These are phyloP conservation scores for Drosophila putrida DNA, from an alignment of 2,888 invertebrate genomes.

Conservation along the genomic window DNA sequence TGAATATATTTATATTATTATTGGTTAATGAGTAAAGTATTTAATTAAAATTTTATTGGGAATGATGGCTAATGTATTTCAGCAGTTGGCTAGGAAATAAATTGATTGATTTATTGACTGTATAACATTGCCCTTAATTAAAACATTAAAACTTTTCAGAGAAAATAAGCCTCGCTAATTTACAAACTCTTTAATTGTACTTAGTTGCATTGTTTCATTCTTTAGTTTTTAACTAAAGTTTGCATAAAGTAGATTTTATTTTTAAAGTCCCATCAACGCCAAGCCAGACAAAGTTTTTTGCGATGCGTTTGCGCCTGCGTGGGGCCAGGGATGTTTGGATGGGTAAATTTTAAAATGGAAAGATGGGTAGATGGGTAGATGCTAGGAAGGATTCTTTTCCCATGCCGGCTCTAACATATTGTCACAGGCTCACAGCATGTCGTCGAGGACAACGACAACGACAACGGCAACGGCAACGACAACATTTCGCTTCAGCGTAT, in stretches of 20 bases:
- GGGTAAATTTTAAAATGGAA: not conserved
- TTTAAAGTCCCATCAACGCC: conserved; percentile 65
- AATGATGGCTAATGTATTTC: too few relatives aligned
- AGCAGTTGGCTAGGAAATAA: too few relatives aligned
- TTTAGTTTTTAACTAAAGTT: conserved; percentile 38
- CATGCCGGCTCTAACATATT: conserved; percentile 39
- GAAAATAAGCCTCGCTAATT: not conserved
- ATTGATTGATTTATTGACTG: not conserved
- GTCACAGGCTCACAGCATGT: conserved; percentile 49
- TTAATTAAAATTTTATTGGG: too few relatives aligned
- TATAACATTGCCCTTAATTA: too few relatives aligned
- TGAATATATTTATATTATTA: too few relatives aligned
- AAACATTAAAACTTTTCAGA: not conserved
- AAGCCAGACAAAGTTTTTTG: conserved; percentile 63
- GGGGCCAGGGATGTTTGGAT: not conserved
- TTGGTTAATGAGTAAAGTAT: too few relatives aligned
- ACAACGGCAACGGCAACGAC: conserved; percentile 14
- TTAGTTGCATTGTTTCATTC: conserved; percentile 7
- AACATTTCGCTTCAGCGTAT: conserved; percentile 36
- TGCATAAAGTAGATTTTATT: conserved; percentile 65
- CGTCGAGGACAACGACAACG: conserved; percentile 27
- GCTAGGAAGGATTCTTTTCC: not conserved
- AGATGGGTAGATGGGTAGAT: conserved; percentile 1
- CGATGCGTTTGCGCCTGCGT: conserved; percentile 16
- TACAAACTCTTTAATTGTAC: conserved; percentile 7